Base-by-base conservation (phyloP, 1,140 invertebrate species). In the Pygmarrhopalites habei region DNA sequence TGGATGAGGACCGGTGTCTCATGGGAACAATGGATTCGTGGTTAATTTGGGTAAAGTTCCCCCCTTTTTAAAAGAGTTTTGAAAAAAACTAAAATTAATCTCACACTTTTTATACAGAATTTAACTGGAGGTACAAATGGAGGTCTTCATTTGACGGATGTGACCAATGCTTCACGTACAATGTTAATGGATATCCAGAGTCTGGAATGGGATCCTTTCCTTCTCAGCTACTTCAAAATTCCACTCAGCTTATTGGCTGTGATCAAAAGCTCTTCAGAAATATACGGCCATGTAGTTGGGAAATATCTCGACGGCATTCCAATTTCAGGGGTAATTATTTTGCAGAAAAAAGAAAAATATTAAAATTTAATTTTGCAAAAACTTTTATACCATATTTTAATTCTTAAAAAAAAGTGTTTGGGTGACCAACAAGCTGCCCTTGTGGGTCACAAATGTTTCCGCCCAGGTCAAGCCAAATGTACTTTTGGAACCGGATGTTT, bases 401-500 rank as follows among this genome's bases (percentile, higher is more conserved):
- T 4, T n/a, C 15, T 32, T 51, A 10, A 49, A 19, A 14, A 44
- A 1, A 44, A 90, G 88, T 89, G 90, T 74, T 75, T 97, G 72
- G 95, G 95, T 28, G 95, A 98, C 77, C 95, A 98, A 75, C 92
- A 95, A 78, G 85, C 94, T 1, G 93, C 95, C 12, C 75, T 99
- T 25, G 84, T 98, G 0, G 95, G 95, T 0, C 95, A 99, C 74
- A 85, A 87, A 73, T 98, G 95, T 74, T 82, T 98, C 47, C 72
- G 52, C 32, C 62, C 61, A 7, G 95, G 63, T 1, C 39, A 92
- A 74, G 92, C 92, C 0, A 99, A 99, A 79, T 94, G 91, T 75
- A 98, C 95, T 1, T 95, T 95, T 75, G 86, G 96, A 21, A 97
- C 92, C 46, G 96, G 95, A 0, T 97, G 95, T 70, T 99, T 99